Base-by-base conservation (phyloP, 2,113 vertebrate genomes). In the Zingel zingel region DNA sequence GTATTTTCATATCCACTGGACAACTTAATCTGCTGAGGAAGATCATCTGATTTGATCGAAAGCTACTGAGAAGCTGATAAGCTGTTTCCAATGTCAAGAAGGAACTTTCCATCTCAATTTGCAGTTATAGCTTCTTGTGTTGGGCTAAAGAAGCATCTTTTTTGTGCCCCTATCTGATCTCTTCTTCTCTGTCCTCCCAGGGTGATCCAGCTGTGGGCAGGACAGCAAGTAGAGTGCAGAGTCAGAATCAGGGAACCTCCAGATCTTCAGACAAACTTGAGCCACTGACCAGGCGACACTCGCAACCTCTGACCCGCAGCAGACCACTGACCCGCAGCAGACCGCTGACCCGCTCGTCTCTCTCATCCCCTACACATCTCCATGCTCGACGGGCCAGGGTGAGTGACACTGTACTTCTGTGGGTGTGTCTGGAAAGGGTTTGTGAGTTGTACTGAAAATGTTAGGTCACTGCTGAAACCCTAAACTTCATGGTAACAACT, bases 371-470 rank as follows among this genome's bases (percentile, higher is more conserved):
- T 0, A 30, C 67, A 4, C 91, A 91, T 30, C 78, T 91, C 48
- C 86, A 74, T 21, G 92, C 91, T 47, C 95, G 94, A 67, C 78
- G 91, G 67, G 82, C 86, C n/a, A 83, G 95, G 88, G 96, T 96
- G 89, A 96, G 95, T 9, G 1, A 43, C 5, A 33, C 16, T 54
- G 6, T 36, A 3, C n/a, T 13, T 59, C 15, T 78, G 30, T 54
- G 33, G 25, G 43, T 68, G 39, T 58, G 25, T 53, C 2, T 30
- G n/a, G 7, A 16, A 9, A 18, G 50, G 11, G 51, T 47, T 14
- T 65, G 59, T 43, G 47, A 39, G 27, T 23, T 30, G 4, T 10
- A 45, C 2, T 30, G 6, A 10, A 23, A 5, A 19, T 27, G 14
- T 15, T 27, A 15, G 18, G 21, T 56, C 10, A 66, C 2, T 45